Conservation (phyloP, 2,888 invertebrate genomes). For the Sturmia bella region DNA sequence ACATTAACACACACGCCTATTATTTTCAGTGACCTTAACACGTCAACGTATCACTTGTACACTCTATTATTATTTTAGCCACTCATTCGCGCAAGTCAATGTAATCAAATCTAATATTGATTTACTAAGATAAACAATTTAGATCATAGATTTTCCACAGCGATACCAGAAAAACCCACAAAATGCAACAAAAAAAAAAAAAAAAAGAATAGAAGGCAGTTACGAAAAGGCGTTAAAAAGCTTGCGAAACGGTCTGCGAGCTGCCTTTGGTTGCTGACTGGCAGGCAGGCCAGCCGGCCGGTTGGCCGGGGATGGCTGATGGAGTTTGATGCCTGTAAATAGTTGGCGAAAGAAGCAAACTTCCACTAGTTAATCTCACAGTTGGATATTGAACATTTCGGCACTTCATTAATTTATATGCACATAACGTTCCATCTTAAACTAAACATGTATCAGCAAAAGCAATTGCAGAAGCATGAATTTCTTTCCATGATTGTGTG, state of each 20-base stretch:
- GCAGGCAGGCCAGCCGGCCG: neutral
- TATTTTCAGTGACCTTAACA: constrained; percentile 58
- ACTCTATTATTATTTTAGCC: constrained; percentile 51
- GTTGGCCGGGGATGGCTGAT: constrained; percentile 7
- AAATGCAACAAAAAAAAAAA: neutral
- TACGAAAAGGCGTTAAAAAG: constrained; percentile 62
- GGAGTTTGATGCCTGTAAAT: constrained; percentile 46
- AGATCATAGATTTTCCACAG: constrained; percentile 63
- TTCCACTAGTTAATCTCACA: constrained; percentile 69
- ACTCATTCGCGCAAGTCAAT: constrained; percentile 55
- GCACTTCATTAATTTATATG: constrained; percentile 71
- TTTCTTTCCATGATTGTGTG: constrained; percentile 41
- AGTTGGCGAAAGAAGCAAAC: constrained; percentile 59
- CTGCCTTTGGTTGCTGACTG: neutral
- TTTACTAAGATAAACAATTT: constrained; percentile 69
- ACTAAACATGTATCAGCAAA: constrained; percentile 48
- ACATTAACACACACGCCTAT: neutral
- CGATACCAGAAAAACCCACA: constrained; percentile 36
- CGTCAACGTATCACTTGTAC: constrained; percentile 35
- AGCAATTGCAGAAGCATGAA: constrained; percentile 40
- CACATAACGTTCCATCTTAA: constrained; percentile 58
- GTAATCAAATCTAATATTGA: constrained; percentile 66
- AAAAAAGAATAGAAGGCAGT: constrained; percentile 44
- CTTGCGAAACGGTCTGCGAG: constrained; percentile 4
- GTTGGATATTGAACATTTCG: constrained; percentile 69